Evolutionary conservation across 1,140 invertebrate genomes (phyloP), one percentile per base, ranked within the genome.

Genomic region (Diabrotica undecimpunctata): DNA sequence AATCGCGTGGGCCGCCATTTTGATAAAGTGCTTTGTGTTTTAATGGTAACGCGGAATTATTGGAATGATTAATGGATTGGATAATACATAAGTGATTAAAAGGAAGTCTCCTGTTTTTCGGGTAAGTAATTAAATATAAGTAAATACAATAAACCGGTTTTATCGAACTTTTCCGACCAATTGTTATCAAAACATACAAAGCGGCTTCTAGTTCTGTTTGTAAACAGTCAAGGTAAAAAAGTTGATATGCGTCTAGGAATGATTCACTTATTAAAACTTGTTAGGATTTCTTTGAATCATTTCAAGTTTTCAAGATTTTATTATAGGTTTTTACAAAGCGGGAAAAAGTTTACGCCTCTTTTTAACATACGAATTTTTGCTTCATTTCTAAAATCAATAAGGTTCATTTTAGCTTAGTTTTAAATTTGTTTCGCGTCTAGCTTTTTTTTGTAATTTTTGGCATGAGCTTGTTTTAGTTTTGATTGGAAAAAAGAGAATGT

Each of bases 1-100:
- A 69, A 70, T 67, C 72, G 74, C 72, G 73, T 75, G 74, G 72
- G 74, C 68, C 73, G 74, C 74, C 74, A 75, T 75, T 74, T 75
- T 75, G 72, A 75, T 74, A 65, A 68, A 69, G 62, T 70, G 70
- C 66, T 72, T 68, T 75, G 70, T 69, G 63, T 70, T 62, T 52
- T 60, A 60, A 51, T 60, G 58, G 7, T 57, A 54, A 25, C 63
- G 53, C 37, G 52, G 59, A 59, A 37, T 11, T 58, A 46, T 46
- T 46, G 41, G 41, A 46, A 46, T 46, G 41, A 46, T 46, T 10
- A 46, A 46, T n/a, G 41, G 8, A 10, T 46, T 6, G 41, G 41
- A 46, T 6, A 54, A 54, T 9, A 54, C 12, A 3, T 12, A 54
- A 54, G 5, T 35, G 53, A 54, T 54, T 12, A 13, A 13, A 12